Evolutionary conservation across 2,113 vertebrate species (phyloP), one percentile per base, ranked within the genome.

Genomic region (Pteropus alecto): DNA sequence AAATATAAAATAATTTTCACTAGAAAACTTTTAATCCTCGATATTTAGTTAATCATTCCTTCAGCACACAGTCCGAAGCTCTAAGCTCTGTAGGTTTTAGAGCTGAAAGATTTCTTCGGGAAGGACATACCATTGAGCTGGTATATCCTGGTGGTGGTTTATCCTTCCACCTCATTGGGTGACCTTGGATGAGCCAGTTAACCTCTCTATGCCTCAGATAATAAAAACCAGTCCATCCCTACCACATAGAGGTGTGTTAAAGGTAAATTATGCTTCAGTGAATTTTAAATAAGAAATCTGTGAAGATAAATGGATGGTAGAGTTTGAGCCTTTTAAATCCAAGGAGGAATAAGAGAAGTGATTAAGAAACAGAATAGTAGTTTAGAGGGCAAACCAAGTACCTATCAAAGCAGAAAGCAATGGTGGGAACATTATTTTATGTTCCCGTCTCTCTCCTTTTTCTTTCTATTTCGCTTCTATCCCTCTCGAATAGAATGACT

Each of bases 281-380:
- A 86, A 89, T 97, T 97, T 95, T 97, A 97, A 93, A 74, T 93
- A 93, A 87, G 82, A 95, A 85, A 91, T 93, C 68, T 93, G 30
- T 94, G 90, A 94, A 89, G 77, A 95, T 90, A 96, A 97, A 95
- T 91, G 78, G 70, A 68, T 65, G 35, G 33, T 43, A 51, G 7
- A 87, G 4, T 92, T 82, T 89, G 38, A 96, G 24, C 56, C 56
- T 92, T 95, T 71, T 81, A 83, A 96, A 84, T 92, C 88, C 41
- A 96, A 92, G 74, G 73, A 76, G 46, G 46, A 94, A 18, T 93
- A 83, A 91, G 84, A 28, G 54, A 73, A 48, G 48, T 84, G 79
- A 76, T 71, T 76, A 87, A 89, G 85, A 60, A 73, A 56, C 3
- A 77, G 74, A 90, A 43, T 15, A 9, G 58, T 58, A 38, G 33